Conservation (phyloP, 2,888 invertebrate species). For the Apodemia mormo region DNA sequence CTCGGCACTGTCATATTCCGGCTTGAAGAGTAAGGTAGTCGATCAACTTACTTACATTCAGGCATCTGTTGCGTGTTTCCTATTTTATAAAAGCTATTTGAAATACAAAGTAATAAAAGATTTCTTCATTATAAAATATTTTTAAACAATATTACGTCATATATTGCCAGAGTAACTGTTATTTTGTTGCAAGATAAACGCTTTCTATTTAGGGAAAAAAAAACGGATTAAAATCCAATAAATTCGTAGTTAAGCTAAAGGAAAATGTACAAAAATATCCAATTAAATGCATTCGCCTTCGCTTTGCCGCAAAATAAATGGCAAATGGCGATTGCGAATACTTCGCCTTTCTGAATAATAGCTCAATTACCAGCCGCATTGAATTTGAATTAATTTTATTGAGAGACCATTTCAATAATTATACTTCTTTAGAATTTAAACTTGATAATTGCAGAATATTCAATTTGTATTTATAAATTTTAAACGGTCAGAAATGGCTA, state of each 20-base stretch:
- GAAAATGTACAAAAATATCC: slow-evolving; percentile 45
- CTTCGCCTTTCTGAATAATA: slow-evolving; percentile 42
- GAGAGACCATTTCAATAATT: slow-evolving; percentile 23
- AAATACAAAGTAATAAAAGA: too few relatives aligned
- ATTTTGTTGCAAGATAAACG: slow-evolving; percentile 25
- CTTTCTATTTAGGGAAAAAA: slow-evolving; percentile 33
- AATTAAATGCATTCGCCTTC: slow-evolving; percentile 51
- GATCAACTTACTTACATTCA: neutral
- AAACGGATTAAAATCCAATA: slow-evolving; percentile 45
- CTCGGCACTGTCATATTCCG: too few relatives aligned
- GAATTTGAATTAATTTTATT: slow-evolving; percentile 25
- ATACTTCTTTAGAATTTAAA: slow-evolving; percentile 14
- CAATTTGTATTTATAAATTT: neutral
- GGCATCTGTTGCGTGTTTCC: too few relatives aligned
- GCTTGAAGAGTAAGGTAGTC: neutral
- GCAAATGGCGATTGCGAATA: slow-evolving; percentile 38
- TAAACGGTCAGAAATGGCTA: too few relatives aligned
- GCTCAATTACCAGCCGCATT: slow-evolving; percentile 35
- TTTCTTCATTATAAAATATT: too few relatives aligned
- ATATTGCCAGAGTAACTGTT: neutral
- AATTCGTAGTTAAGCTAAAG: slow-evolving; percentile 43
- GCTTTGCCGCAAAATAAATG: slow-evolving; percentile 46
- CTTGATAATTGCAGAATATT: neutral
- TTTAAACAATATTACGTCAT: too few relatives aligned
- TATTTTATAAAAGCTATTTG: too few relatives aligned